Base-by-base conservation (phyloP, 2,113 vertebrate species). In the Orcinus orca region DNA sequence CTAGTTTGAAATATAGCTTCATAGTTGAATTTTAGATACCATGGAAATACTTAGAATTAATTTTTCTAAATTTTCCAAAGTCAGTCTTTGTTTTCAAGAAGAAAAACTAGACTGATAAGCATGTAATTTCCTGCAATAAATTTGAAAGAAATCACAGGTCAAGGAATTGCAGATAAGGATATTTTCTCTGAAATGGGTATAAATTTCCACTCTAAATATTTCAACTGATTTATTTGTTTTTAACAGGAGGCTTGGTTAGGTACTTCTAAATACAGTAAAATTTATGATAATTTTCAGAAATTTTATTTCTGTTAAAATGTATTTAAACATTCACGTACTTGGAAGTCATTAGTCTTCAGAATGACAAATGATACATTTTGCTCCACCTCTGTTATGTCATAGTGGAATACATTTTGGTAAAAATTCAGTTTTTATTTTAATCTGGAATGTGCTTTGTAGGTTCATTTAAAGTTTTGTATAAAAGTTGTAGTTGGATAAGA, bases 391-490 rank as follows among this genome's bases (percentile, higher is more conserved):
- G 33, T 41, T 83, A 62, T 47, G 1, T 36, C 33, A 47, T n/a
- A 15, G 18, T 31, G 67, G 20, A 29, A 4, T 53, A 84, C 76
- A 55, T 77, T 90, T 90, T 90, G 12, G 38, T 47, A 85, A 92
- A 90, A 68, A 88, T 91, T 90, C 67, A 80, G 20, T 82, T 90
- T 96, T 79, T 87, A 91, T 76, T 93, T 93, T 87, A 70, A 71
- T 83, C 90, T 92, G 68, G 13, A 62, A 53, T 38, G 6, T 70
- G 20, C 13, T 76, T 93, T 81, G 3, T 62, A 62, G 36, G 21
- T 77, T 81, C 18, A 67, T 70, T 92, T 68, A 85, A 71, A 73
- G 47, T 88, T 67, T 90, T 41, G 14, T 38, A n/a, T 23, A 62
- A 68, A 87, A 55, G 6, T 50, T 91, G 10, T 31, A 80, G 62